Conservation (phyloP, 2,113 vertebrate genomes). For the Hemibagrus wyckioides region DNA sequence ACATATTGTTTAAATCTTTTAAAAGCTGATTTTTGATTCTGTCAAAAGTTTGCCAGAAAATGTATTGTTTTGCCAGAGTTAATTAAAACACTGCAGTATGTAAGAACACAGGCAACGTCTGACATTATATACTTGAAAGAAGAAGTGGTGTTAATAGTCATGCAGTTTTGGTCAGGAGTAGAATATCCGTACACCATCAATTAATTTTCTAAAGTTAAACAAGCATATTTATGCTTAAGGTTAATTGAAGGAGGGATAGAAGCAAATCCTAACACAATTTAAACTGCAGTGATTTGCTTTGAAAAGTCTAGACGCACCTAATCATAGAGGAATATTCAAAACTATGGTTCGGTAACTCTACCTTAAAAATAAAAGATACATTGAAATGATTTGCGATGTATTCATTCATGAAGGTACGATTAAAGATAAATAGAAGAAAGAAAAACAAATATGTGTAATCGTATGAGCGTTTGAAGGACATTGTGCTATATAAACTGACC, state of each 20-base stretch:
- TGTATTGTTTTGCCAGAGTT: background rate
- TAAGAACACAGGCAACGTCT: background rate
- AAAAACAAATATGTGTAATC: too few relatives aligned
- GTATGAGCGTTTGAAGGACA: too few relatives aligned
- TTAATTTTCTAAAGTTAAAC: background rate
- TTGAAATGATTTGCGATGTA: background rate
- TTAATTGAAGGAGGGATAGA: background rate
- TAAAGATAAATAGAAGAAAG: background rate
- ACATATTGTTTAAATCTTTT: background rate
- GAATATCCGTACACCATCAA: background rate
- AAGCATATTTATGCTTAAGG: background rate
- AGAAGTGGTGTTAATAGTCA: background rate
- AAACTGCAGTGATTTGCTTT: background rate
- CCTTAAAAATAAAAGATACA: background rate
- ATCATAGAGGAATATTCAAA: background rate
- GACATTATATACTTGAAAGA: background rate
- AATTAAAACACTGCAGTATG: background rate
- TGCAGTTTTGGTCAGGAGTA: background rate
- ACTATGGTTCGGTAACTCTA: background rate
- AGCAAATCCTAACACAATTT: background rate
- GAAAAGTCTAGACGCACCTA: background rate
- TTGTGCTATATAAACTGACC: background rate
- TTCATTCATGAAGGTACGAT: background rate
- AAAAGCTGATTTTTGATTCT: background rate
- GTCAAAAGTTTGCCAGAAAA: background rate